These are phyloP conservation scores for Cettia cetti DNA, from an alignment of 2,113 vertebrate species.

Conservation along the genomic window DNA sequence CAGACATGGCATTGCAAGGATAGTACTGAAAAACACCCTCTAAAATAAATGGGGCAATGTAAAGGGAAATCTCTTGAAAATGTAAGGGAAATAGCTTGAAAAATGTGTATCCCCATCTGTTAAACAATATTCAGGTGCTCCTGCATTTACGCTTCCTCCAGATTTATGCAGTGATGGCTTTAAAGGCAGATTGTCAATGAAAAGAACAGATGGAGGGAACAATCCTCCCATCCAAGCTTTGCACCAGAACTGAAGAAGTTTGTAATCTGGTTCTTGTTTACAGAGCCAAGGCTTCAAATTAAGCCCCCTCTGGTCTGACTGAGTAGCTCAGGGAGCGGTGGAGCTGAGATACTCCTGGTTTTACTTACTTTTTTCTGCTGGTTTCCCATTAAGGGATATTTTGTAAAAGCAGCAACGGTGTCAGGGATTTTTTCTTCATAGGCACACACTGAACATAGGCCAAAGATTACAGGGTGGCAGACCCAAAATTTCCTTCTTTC, in stretches of 20 bases:
- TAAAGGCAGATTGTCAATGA: slow-evolving; percentile 24
- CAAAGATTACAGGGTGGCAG: background rate
- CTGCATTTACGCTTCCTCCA: slow-evolving; percentile 37
- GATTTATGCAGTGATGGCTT: slow-evolving; percentile 36
- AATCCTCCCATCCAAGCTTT: slow-evolving; percentile 28
- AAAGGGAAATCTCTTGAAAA: slow-evolving; percentile 6
- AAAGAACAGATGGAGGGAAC: slow-evolving; percentile 46
- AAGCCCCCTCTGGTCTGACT: background rate
- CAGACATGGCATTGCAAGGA: background rate
- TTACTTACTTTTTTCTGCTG: background rate
- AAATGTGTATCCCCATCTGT: slow-evolving; percentile 24
- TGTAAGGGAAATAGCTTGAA: slow-evolving; percentile 18
- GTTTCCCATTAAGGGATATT: background rate
- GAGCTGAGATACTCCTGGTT: background rate
- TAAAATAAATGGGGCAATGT: slow-evolving; percentile 5
- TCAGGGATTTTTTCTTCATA: background rate
- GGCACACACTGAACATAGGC: background rate
- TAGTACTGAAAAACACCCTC: background rate
- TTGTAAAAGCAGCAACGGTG: background rate
- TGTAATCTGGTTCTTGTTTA: slow-evolving; percentile 42
- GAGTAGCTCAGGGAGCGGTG: background rate
- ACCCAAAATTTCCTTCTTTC: background rate
- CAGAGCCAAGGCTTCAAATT: slow-evolving; percentile 8
- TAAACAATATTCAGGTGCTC: slow-evolving; percentile 54
- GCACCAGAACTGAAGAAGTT: slow-evolving; percentile 39